These are phyloP conservation scores for Drosophila anceps DNA, from an alignment of 2,888 invertebrate species.

Conservation along the genomic window DNA sequence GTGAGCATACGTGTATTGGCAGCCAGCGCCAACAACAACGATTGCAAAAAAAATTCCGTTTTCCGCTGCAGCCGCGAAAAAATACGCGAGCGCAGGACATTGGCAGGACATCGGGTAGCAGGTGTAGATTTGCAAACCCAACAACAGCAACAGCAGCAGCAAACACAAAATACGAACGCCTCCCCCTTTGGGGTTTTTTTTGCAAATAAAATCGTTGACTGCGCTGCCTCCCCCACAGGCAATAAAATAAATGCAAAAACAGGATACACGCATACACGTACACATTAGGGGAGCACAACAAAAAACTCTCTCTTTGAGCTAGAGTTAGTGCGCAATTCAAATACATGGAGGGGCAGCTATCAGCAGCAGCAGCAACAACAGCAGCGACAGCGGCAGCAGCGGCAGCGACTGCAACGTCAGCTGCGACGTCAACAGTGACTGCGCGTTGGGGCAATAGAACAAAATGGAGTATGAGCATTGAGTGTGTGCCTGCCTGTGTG, in stretches of 20 bases:
- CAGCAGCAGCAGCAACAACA: slow-evolving; percentile 29
- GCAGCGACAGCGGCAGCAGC: slow-evolving; percentile 18
- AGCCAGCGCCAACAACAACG: slow-evolving; percentile 50
- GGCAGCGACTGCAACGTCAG: slow-evolving; percentile 32
- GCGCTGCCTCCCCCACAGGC: slow-evolving; percentile 58
- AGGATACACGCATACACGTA: slow-evolving; percentile 47
- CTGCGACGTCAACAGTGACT: slow-evolving; percentile 45
- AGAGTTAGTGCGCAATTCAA: slow-evolving; percentile 84
- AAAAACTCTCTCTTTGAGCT: slow-evolving; percentile 63
- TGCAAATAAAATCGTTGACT: slow-evolving; percentile 69
- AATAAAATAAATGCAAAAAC: slow-evolving; percentile 66
- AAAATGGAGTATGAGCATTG: slow-evolving; percentile 65
- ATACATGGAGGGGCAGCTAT: slow-evolving; percentile 72
- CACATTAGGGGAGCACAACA: slow-evolving; percentile 33
- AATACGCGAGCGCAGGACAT: slow-evolving; percentile 75
- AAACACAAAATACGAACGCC: slow-evolving; percentile 38
- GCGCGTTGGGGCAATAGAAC: slow-evolving; percentile 66
- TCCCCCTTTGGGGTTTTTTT: slow-evolving; percentile 32
- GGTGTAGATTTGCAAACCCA: slow-evolving; percentile 59
- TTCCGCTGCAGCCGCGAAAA: slow-evolving; percentile 76
- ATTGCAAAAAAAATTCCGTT: slow-evolving; percentile 63
- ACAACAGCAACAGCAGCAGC: slow-evolving; percentile 23
- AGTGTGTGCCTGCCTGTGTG: slow-evolving; percentile 14
- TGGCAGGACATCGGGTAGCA: slow-evolving; percentile 55
- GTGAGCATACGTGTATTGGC: slow-evolving; percentile 59